Evolutionary conservation across 2,113 vertebrate genomes (phyloP).

Genomic region (Solea solea): DNA sequence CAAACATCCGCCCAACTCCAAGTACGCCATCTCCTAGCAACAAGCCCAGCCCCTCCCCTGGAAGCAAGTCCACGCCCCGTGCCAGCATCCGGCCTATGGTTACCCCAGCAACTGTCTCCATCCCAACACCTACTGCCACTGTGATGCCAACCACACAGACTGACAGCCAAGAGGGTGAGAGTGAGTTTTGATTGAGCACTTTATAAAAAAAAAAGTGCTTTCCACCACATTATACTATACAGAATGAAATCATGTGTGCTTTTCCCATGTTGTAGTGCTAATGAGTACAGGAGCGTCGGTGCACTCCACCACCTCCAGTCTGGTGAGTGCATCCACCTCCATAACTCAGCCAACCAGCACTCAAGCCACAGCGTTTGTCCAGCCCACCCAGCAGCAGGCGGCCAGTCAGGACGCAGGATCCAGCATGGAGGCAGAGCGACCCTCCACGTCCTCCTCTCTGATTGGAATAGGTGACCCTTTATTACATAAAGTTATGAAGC

Average conservation of each 20-base stretch:
- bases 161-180: slow-evolving; percentile 92
- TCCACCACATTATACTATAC: background rate
- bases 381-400: slow-evolving; percentile 95
- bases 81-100: slow-evolving; percentile 98
- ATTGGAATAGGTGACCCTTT: slow-evolving; percentile 74
- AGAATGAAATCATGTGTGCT: background rate
- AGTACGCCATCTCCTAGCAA: slow-evolving; percentile 87
- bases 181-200: background rate
- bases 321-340: slow-evolving; percentile 86
- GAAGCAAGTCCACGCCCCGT: slow-evolving; percentile 93
- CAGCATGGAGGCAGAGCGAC: slow-evolving; percentile 89
- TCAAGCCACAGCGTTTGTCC: slow-evolving; percentile 95
- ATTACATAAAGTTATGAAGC: background rate
- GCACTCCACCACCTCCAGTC: slow-evolving; percentile 91
- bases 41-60: slow-evolving; percentile 83
- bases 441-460: slow-evolving; percentile 90
- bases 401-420: slow-evolving; percentile 86
- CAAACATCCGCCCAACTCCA: slow-evolving; percentile 97
- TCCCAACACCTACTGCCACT: slow-evolving; percentile 95
- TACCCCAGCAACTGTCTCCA: slow-evolving; percentile 89
- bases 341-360: slow-evolving; percentile 87
- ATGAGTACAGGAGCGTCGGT: slow-evolving; percentile 89
- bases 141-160: slow-evolving; percentile 98
- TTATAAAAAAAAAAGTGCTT: background rate
- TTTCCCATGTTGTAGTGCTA: slow-evolving; percentile 72